phyloP scores from a whole-genome alignment of 1,140 invertebrate species.

The Pseudobourletiella spinata region DNA sequence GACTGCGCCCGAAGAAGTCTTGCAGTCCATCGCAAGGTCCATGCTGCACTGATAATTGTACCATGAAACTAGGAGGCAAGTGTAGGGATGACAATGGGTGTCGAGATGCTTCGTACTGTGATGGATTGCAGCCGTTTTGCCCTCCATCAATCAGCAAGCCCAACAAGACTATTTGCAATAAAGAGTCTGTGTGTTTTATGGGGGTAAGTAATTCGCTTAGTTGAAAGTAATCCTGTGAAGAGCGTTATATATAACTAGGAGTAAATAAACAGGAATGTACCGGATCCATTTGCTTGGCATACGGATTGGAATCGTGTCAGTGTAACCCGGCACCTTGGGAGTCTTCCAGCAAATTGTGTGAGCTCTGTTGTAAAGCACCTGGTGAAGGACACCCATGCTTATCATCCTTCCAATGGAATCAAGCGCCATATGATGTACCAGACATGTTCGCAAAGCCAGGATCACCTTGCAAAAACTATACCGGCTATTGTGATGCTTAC shows the following conservation, averaged over 20 bases:
- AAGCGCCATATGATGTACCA: conserved; percentile 75
- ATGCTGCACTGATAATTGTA: conserved; percentile 84
- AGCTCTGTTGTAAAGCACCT: conserved; percentile 77
- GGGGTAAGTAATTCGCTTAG: conserved; percentile 55
- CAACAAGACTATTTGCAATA: conserved; percentile 88
- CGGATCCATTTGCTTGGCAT: conserved; percentile 83
- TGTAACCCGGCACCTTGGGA: conserved; percentile 66
- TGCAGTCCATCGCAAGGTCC: conserved; percentile 88
- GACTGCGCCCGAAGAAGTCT: conserved; percentile 61
- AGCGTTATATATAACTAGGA: too few relatives aligned
- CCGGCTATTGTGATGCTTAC: conserved; percentile 85
- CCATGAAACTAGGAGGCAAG: conserved; percentile 71
- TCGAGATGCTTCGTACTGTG: conserved; percentile 78
- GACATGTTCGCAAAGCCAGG: conserved; percentile 89
- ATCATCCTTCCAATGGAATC: conserved; percentile 86
- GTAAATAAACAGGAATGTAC: conserved; percentile 65
- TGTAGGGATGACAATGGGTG: conserved; percentile 93
- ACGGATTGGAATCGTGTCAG: conserved; percentile 92
- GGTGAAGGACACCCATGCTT: conserved; percentile 66
- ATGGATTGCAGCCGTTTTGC: conserved; percentile 71
- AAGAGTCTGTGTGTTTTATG: conserved; percentile 83
- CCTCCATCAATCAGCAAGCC: conserved; percentile 85
- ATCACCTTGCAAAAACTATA: conserved; percentile 95
- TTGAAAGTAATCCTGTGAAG: conserved; percentile 2
- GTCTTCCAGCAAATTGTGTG: conserved; percentile 72